Evolutionary conservation across 2,888 invertebrate species (phyloP).

Genomic region (Ethmia dodecea): DNA sequence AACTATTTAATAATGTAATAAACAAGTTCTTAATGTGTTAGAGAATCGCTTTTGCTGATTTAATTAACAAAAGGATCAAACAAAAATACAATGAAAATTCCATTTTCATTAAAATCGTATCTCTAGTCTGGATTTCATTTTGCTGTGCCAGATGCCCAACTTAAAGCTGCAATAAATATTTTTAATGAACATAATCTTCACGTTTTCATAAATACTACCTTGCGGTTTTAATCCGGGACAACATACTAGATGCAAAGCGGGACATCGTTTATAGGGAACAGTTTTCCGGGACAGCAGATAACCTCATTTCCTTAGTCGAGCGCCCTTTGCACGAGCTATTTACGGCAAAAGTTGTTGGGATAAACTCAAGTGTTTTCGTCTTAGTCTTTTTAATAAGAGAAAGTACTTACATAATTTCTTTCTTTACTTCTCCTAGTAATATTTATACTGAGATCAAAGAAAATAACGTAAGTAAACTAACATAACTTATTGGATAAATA

Average conservation of each 20-base stretch:
- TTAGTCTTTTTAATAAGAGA: too few relatives aligned
- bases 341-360: too few relatives aligned
- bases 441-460: too few relatives aligned
- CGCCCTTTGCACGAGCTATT: too few relatives aligned
- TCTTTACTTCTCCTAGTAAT: too few relatives aligned
- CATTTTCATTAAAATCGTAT: too few relatives aligned
- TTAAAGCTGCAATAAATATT: conserved; percentile 6
- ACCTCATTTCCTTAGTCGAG: conserved; percentile 38
- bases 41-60: conserved; percentile 5
- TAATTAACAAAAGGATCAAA: neutral
- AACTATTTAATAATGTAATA: too few relatives aligned
- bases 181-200: conserved; percentile 11
- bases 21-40: neutral
- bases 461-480: too few relatives aligned
- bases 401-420: too few relatives aligned
- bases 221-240: neutral
- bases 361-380: too few relatives aligned
- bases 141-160: neutral
- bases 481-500: too few relatives aligned
- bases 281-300: conserved; percentile 30
- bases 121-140: too few relatives aligned
- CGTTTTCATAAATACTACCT: conserved; percentile 5
- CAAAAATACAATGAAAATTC: neutral
- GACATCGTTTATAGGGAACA: conserved; percentile 20
- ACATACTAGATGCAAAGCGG: conserved; percentile 5